Evolutionary conservation across 1,140 invertebrate genomes (phyloP).

Genomic region (Pinna nobilis): DNA sequence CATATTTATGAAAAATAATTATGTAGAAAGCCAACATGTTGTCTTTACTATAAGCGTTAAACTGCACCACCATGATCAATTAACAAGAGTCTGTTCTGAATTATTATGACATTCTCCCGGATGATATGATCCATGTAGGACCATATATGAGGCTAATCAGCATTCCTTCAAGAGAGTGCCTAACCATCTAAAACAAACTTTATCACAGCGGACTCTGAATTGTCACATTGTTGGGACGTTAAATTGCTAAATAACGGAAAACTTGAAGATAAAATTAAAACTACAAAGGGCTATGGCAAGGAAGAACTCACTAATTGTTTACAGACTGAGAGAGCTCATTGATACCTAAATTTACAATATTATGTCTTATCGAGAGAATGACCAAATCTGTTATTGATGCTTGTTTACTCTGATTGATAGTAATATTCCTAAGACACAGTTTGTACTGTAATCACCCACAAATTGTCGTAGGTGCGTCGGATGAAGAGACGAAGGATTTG

Average conservation of each 20-base stretch:
- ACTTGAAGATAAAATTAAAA: background rate
- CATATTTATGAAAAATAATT: conserved; percentile 16
- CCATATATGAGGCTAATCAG: background rate
- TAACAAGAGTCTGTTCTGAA: conserved; percentile 17
- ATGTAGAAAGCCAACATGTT: too few species aligned
- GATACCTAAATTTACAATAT: conserved; percentile 20
- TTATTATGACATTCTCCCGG: conserved; percentile 7
- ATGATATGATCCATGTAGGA: background rate
- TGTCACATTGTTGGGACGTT: background rate
- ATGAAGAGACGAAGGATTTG: too few species aligned
- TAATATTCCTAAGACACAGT: too few species aligned
- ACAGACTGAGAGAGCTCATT: conserved; percentile 3
- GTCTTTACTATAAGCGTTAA: too few species aligned
- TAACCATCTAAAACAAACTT: conserved; percentile 12
- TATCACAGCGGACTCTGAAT: conserved; percentile 9
- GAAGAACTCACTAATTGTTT: conserved; percentile 6
- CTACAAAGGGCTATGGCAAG: conserved; percentile 9
- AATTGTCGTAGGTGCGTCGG: too few species aligned
- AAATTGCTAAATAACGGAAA: conserved; percentile 7
- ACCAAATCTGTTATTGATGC: too few species aligned
- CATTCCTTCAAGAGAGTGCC: background rate
- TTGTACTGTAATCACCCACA: too few species aligned
- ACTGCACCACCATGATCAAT: too few species aligned
- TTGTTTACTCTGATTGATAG: too few species aligned
- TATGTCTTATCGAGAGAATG: conserved; percentile 11